phyloP scores from a whole-genome alignment of 2,888 invertebrate species.

The Drosophila percnosoma region DNA sequence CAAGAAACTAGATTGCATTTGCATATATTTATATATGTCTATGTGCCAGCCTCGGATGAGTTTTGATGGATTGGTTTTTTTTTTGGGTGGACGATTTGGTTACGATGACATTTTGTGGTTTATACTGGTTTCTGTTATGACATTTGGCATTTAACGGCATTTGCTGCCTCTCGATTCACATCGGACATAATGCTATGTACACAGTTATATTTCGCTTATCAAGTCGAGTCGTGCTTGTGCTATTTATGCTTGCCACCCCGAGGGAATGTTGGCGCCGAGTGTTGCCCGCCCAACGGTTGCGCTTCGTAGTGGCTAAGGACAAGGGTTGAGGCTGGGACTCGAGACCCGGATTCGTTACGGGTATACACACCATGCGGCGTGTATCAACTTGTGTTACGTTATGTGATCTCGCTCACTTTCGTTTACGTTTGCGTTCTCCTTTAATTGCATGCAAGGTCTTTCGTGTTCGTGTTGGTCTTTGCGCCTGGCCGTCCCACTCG shows the following conservation, averaged over 20 bases:
- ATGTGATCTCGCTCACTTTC: constrained; percentile 1
- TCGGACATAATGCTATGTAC: constrained; percentile 1
- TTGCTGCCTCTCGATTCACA: constrained; percentile 9
- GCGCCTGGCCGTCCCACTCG: constrained; percentile 25
- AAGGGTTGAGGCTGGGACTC: constrained; percentile 11
- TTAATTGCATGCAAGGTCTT: constrained; percentile 6
- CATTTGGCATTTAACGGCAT: constrained; percentile 24
- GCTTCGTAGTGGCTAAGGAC: neutral
- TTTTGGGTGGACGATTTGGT: constrained; percentile 1
- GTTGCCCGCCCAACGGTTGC: neutral
- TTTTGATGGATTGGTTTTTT: constrained; percentile 7
- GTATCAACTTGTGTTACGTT: constrained; percentile 15
- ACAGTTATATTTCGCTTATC: neutral
- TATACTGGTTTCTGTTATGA: neutral
- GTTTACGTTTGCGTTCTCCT: constrained; percentile 18
- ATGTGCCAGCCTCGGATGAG: constrained; percentile 28
- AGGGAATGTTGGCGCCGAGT: neutral
- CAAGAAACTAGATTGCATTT: neutral
- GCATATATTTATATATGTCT: constrained; percentile 14
- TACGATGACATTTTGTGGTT: constrained; percentile 41
- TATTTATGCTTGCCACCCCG: constrained; percentile 13
- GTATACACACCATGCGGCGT: constrained; percentile 29
- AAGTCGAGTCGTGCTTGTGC: constrained; percentile 14
- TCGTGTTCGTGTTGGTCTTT: constrained; percentile 8
- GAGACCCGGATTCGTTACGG: constrained; percentile 22